phyloP scores from a whole-genome alignment of 2,888 invertebrate genomes.

The Scelioninae gen. 1 region DNA sequence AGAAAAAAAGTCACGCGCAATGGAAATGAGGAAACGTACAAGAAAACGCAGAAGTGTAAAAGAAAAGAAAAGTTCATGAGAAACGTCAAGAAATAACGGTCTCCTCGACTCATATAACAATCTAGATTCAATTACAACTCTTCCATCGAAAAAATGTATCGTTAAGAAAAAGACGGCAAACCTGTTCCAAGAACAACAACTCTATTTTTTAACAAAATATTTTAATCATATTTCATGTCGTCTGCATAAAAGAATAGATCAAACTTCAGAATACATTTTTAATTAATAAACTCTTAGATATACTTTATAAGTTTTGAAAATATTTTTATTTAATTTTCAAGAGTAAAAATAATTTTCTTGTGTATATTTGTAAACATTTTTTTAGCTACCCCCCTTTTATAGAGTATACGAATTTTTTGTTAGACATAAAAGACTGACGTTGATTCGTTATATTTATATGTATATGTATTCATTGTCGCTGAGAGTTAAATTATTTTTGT shows the following conservation, averaged over 20 bases:
- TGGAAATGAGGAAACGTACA: background rate
- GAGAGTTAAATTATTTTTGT: conserved; percentile 5
- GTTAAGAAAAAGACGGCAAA: background rate
- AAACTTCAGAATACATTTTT: no score
- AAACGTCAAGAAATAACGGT: conserved; percentile 19
- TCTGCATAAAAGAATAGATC: background rate
- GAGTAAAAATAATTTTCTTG: no score
- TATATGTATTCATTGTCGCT: background rate
- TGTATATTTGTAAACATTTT: no score
- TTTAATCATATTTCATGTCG: background rate
- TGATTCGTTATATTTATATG: conserved; percentile 12
- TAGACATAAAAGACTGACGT: background rate
- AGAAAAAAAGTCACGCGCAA: background rate
- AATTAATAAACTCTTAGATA: no score
- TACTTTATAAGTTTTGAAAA: no score
- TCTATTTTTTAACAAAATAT: background rate
- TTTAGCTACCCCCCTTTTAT: no score
- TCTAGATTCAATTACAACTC: conserved; percentile 33
- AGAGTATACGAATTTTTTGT: background rate
- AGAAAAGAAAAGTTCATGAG: conserved; percentile 17
- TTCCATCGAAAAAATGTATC: conserved; percentile 17
- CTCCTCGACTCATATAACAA: conserved; percentile 15
- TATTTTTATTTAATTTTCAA: no score
- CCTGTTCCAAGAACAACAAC: background rate
- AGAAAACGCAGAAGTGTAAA: background rate